Percentiles rank a stretch among this genome's conserved stretches.
phyloP scores from a whole-genome alignment of 2,113 vertebrate species.

The Phrynosoma blainvillii region DNA sequence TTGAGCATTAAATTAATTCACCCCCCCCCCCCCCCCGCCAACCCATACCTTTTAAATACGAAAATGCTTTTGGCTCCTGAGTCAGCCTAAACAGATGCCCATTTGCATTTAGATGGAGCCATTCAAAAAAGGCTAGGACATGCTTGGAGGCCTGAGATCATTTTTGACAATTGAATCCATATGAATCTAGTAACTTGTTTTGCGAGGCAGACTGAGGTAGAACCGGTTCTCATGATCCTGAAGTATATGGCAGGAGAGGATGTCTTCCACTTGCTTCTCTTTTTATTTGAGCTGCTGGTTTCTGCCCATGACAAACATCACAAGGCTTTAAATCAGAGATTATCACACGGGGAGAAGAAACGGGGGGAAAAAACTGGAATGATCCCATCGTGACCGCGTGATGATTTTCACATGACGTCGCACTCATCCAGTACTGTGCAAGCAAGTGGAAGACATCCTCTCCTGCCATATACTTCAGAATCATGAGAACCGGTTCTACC shows the following conservation, averaged over 20 bases:
- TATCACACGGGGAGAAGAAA: too few species aligned
- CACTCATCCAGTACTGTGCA: too few species aligned
- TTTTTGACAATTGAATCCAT: conserved; percentile 73
- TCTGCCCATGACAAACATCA: conserved; percentile 16
- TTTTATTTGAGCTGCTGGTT: neutral
- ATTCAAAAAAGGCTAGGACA: conserved; percentile 66
- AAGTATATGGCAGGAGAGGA: neutral
- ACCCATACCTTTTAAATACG: conserved; percentile 75
- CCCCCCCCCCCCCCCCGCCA: conserved; percentile 66
- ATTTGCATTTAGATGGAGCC: conserved; percentile 87
- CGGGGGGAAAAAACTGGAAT: too few species aligned
- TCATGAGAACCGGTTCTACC: too few species aligned
- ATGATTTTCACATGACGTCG: too few species aligned
- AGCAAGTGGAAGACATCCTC: too few species aligned
- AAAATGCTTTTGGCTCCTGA: conserved; percentile 74
- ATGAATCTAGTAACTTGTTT: conserved; percentile 71
- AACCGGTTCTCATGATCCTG: neutral
- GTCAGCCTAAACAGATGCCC: conserved; percentile 66
- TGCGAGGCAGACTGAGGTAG: neutral
- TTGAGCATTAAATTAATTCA: conserved; percentile 80
- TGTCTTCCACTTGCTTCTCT: neutral
- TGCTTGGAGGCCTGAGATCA: conserved; percentile 56
- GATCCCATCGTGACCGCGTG: too few species aligned
- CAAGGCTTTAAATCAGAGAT: too few species aligned
- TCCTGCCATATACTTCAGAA: too few species aligned